phyloP scores from a whole-genome alignment of 2,797 vertebrate genomes.

The Pelochelys cantorii region DNA sequence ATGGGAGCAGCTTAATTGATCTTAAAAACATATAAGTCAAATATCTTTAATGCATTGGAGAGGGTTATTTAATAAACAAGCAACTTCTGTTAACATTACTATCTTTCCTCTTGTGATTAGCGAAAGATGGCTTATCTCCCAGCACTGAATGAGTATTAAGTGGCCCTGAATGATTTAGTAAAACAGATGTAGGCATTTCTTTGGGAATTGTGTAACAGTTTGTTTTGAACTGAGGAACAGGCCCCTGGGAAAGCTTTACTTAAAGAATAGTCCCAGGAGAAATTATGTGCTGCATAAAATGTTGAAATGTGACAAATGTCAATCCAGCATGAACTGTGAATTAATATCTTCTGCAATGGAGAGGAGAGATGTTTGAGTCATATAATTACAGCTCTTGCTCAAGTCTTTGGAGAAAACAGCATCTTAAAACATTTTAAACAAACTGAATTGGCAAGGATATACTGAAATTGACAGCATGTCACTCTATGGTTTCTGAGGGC shows the following conservation, averaged over 20 bases:
- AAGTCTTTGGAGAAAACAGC: neutral
- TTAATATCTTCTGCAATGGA: accelerated
- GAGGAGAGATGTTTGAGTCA: neutral
- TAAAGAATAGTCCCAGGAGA: neutral
- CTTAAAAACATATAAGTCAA: conserved; percentile 13
- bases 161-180: neutral
- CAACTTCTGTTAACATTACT: neutral
- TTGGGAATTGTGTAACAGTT: neutral
- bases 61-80: conserved; percentile 32
- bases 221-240: neutral
- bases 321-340: neutral
- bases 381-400: accelerated
- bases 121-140: neutral
- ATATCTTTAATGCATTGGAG: conserved; percentile 24
- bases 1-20: conserved; percentile 30
- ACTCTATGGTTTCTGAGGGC: neutral
- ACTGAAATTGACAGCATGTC: neutral
- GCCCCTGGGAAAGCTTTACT: neutral
- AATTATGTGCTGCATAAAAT: neutral
- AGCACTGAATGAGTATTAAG: neutral
- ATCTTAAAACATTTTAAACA: neutral
- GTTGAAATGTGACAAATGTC: neutral
- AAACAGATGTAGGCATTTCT: neutral
- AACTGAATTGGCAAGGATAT: neutral
- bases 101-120: conserved; percentile 32